These are phyloP conservation scores for Habropoda laboriosa DNA, from an alignment of 1,140 invertebrate species.

Conservation along the genomic window DNA sequence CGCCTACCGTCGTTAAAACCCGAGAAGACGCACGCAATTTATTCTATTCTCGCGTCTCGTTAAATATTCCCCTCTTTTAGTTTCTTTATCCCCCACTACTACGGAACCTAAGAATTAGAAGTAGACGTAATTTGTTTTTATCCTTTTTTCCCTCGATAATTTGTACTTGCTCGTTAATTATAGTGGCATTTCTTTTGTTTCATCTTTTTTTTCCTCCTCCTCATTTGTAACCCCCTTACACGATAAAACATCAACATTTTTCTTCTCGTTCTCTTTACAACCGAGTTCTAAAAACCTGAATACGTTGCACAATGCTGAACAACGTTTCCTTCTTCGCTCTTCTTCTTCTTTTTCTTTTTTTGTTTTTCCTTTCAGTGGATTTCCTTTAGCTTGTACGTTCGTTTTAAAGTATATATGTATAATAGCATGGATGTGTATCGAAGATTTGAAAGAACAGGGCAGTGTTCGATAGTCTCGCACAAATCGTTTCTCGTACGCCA, in stretches of 20 bases:
- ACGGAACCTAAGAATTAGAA: slow-evolving; percentile 73
- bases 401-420: slow-evolving; percentile 29
- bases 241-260: slow-evolving; percentile 74
- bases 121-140: slow-evolving; percentile 72
- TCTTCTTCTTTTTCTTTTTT: too few relatives aligned
- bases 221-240: slow-evolving; percentile 59
- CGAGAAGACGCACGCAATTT: slow-evolving; percentile 57
- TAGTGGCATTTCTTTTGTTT: slow-evolving; percentile 79
- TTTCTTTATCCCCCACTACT: slow-evolving; percentile 49
- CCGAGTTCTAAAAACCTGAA: slow-evolving; percentile 78
- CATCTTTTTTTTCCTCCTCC: slow-evolving; percentile 34
- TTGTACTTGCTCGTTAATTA: slow-evolving; percentile 82
- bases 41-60: slow-evolving; percentile 33
- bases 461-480: slow-evolving; percentile 48
- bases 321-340: too few relatives aligned
- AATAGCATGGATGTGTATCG: slow-evolving; percentile 55
- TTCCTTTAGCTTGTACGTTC: slow-evolving; percentile 72
- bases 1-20: slow-evolving; percentile 28
- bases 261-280: slow-evolving; percentile 65
- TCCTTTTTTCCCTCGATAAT: slow-evolving; percentile 74
- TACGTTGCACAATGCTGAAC: slow-evolving; percentile 76
- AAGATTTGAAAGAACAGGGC: slow-evolving; percentile 59
- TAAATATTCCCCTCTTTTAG: slow-evolving; percentile 62
- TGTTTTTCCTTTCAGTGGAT: too few relatives aligned
- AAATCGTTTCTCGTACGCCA: background rate